Evolutionary conservation across 2,113 vertebrate genomes (phyloP), one percentile per base, ranked within the genome.

Genomic region (Eubucco bourcierii): DNA sequence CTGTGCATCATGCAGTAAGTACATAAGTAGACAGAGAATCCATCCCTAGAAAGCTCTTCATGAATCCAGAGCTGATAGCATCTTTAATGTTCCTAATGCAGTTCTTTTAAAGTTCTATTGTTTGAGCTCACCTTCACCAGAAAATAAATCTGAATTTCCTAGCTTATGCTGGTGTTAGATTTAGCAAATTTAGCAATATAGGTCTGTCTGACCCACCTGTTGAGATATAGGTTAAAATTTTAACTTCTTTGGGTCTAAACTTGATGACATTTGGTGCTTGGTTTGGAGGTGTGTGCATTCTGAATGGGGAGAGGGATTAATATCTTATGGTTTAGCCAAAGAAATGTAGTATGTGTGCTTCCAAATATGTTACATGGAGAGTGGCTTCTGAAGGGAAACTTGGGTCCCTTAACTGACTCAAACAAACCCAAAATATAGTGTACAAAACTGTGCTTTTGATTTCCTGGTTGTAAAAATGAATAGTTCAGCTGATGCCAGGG

Each of bases 381-480:
- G 46, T 14, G 74, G 47, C 21, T 86, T 84, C 66, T 78, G 70
- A 93, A 86, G 80, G 70, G 80, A 84, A 90, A 56, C 18, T 74
- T 23, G 4, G 21, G 68, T 71, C 53, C 23, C 31, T 83, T 78
- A 21, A 47, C 73, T 93, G 53, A 89, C 24, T 80, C 1, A 4
- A 63, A 31, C 59, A 64, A 93, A 84, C 39, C 41, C 33, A 59
- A 83, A 80, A 41, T 67, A 71, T 47, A 52, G 20, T 2, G 4
- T 63, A 20, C 20, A 65, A 55, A 77, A 34, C 39, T n/a, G 39
- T 68, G 29, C n/a, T 39, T 37, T 33, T 88, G 79, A 39, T 81
- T 92, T 88, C 53, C 50, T 46, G 27, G 15, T 33, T 82, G 37
- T 84, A 65, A 75, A 82, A 65, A 66, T 29, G 60, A 90, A 37